These are phyloP conservation scores for Sus scrofa DNA, from an alignment of 2,113 vertebrate species.

Conservation along the genomic window T2T-Sscrofa CM000830.6:47298001-47298500, in stretches of 20 bases:
- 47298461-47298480: neutral
- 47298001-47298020: neutral
- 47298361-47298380: neutral
- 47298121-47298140: neutral
- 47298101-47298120: neutral
- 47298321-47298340: neutral
- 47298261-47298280: neutral
- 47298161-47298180: neutral
- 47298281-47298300: neutral
- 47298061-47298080: neutral
- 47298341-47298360: neutral
- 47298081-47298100: neutral
- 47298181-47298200: constrained; percentile 21
- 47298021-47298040: neutral
- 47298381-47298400: neutral
- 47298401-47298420: neutral
- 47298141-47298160: neutral
- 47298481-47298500: neutral
- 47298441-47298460: constrained; percentile 36
- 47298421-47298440: constrained; percentile 12
- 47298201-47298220: constrained; percentile 17
- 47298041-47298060: constrained; percentile 1
- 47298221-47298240: constrained; percentile 1
- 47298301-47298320: constrained; percentile 32
- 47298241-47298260: neutral